These are phyloP conservation scores for Lichenostomus cassidix DNA, from an alignment of 2,113 vertebrate species.

Conservation along the genomic window DNA sequence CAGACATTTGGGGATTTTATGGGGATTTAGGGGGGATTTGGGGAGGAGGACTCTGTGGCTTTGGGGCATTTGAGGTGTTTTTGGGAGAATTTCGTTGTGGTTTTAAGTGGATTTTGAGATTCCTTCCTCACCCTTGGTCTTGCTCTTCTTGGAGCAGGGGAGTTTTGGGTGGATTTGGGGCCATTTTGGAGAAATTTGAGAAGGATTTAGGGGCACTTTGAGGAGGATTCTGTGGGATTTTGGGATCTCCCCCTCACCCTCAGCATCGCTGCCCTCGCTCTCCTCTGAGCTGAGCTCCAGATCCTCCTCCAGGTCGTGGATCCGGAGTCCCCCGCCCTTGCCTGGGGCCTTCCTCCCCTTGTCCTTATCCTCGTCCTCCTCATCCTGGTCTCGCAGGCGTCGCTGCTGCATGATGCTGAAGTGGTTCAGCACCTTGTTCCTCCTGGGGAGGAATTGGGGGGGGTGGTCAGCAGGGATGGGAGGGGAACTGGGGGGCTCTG, in stretches of 20 bases:
- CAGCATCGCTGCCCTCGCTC: neutral
- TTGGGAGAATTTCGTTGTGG: too few relatives aligned
- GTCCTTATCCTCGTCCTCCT: neutral
- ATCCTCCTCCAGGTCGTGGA: neutral
- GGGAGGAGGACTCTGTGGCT: too few relatives aligned
- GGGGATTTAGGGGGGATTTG: too few relatives aligned
- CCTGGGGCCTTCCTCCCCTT: neutral
- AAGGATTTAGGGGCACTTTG: neutral
- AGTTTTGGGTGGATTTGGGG: neutral
- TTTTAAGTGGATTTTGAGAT: neutral
- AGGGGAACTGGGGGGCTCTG: neutral
- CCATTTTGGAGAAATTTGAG: neutral
- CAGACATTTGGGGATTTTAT: neutral
- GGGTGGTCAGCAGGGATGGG: neutral
- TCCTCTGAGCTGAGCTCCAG: neutral
- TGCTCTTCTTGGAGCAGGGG: too few relatives aligned
- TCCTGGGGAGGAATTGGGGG: neutral
- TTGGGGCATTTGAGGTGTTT: neutral
- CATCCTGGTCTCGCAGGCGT: neutral
- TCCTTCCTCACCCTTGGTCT: neutral
- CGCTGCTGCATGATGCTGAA: neutral
- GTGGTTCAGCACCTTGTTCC: neutral
- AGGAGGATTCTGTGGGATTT: neutral
- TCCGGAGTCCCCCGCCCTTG: neutral
- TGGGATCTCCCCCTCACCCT: neutral